Percentiles rank a stretch among this genome's conserved stretches.
Evolutionary conservation across 2,113 vertebrate species (phyloP).

Genomic region (Camelus bactrianus): DNA sequence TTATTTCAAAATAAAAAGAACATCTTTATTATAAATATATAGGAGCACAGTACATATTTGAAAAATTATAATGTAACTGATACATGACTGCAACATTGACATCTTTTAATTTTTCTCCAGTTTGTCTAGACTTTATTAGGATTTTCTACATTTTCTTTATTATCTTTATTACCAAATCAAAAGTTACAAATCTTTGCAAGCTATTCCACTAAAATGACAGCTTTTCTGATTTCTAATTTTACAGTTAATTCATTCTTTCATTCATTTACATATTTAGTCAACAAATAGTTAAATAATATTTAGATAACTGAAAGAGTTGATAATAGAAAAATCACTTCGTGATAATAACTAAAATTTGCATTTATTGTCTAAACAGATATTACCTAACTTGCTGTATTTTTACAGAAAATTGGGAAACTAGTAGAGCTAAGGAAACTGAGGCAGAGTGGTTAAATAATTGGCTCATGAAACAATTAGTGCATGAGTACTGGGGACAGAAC

Average conservation of each 20-base stretch:
- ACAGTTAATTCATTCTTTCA: not conserved
- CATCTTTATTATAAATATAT: not conserved
- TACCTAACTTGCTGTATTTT: not conserved
- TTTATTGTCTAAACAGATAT: not conserved
- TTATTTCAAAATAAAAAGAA: constrained; percentile 38
- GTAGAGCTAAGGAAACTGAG: not conserved
- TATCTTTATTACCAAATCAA: not conserved
- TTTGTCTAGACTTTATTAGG: not conserved
- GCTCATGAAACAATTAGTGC: not conserved
- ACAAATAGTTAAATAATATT: constrained; percentile 25
- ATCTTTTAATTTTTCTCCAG: not conserved
- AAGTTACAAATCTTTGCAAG: not conserved
- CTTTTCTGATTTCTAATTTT: constrained; percentile 26
- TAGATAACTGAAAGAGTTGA: not conserved
- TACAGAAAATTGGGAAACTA: not conserved
- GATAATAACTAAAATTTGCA: not conserved
- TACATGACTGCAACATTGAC: not conserved
- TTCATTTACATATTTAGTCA: not conserved
- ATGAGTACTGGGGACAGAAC: not conserved
- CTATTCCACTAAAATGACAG: not conserved
- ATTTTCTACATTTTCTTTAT: not conserved
- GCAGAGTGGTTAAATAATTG: not conserved
- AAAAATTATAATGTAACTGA: constrained; percentile 13
- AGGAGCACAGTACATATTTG: not conserved
- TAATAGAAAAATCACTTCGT: not conserved